Percentiles rank a stretch among this genome's conserved stretches.
Conservation (phyloP, 2,113 vertebrate genomes). For the Scalopus aquaticus region DNA sequence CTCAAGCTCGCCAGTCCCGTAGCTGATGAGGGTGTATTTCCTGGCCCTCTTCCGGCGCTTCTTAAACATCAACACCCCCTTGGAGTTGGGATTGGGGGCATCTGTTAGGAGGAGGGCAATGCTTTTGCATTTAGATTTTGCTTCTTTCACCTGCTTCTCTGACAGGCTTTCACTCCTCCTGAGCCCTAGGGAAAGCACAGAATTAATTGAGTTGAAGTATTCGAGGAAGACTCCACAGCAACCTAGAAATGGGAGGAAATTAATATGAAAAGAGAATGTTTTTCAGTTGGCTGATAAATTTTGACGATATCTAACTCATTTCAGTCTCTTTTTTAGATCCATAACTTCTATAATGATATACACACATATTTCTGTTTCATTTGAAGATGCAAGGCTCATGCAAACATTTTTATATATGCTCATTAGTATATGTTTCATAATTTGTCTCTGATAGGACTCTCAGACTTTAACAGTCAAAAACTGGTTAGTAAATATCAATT, state of each 20-base stretch:
- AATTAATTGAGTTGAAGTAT: background rate
- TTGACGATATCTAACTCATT: background rate
- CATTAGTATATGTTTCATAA: background rate
- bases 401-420: background rate
- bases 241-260: background rate
- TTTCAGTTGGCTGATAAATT: background rate
- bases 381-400: background rate
- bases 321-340: background rate
- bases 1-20: constrained; percentile 95
- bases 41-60: constrained; percentile 95
- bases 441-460: background rate
- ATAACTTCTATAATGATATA: background rate
- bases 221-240: background rate
- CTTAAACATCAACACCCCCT: constrained; percentile 99
- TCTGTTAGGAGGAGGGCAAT: constrained; percentile 96
- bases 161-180: constrained; percentile 95
- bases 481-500: background rate
- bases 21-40: constrained; percentile 97
- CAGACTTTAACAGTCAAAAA: background rate
- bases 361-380: background rate
- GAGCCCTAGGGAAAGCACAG: constrained; percentile 88
- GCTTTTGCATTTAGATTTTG: constrained; percentile 98
- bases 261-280: background rate
- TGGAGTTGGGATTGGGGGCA: constrained; percentile 95
- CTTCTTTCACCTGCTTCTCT: constrained; percentile 98